Conservation (phyloP, 1,140 invertebrate species). For the Galleria mellonella region DNA sequence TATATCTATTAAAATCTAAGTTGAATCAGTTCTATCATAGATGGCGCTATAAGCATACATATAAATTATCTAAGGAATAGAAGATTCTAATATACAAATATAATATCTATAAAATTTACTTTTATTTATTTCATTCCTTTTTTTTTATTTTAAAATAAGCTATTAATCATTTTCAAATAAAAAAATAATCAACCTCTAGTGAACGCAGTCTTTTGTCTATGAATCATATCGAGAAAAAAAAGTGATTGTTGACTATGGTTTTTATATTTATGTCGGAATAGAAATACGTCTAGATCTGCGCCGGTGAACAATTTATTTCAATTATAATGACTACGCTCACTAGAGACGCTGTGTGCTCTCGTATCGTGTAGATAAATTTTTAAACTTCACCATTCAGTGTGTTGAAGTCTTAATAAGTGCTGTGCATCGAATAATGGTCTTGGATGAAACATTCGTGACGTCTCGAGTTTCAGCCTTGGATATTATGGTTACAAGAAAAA, state of each 20-base stretch:
- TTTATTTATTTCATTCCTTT: too few species aligned
- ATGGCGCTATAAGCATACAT: too few species aligned
- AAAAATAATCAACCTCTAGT: too few species aligned
- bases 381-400: conserved; percentile 34
- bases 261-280: conserved; percentile 58
- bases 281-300: conserved; percentile 62
- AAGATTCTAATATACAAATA: too few species aligned
- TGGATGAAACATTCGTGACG: conserved; percentile 69
- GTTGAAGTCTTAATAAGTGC: conserved; percentile 33
- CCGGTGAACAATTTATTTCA: conserved; percentile 69
- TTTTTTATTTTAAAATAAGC: too few species aligned
- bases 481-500: conserved; percentile 73
- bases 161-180: too few species aligned
- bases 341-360: conserved; percentile 46
- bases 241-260: conserved; percentile 32
- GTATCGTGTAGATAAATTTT: conserved; percentile 47
- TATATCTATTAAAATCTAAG: too few species aligned
- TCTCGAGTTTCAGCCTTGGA: conserved; percentile 69
- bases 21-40: too few species aligned
- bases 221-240: conserved; percentile 22
- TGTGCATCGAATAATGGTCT: conserved; percentile 64
- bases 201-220: conserved; percentile 19
- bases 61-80: too few species aligned
- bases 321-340: conserved; percentile 63
- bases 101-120: too few species aligned